These are phyloP conservation scores for Dryobota labecula DNA, from an alignment of 2,888 invertebrate species.

Conservation along the genomic window DNA sequence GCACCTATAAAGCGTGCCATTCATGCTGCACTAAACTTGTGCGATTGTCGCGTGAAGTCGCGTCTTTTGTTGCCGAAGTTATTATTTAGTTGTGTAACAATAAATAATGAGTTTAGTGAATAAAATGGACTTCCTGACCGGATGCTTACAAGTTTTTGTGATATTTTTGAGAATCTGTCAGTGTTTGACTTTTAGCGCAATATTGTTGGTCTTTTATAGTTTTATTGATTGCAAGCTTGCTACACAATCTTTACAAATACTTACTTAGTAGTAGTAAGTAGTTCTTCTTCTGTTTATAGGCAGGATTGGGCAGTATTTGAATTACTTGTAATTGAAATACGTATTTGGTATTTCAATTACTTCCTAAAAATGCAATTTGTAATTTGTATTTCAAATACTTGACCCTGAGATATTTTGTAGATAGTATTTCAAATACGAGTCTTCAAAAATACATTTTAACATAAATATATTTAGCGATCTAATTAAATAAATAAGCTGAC, in stretches of 20 bases:
- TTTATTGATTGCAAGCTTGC: background rate
- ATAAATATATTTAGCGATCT: no score
- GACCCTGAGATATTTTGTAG: no score
- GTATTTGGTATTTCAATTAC: no score
- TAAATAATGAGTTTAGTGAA: slow-evolving; percentile 50
- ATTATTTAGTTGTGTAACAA: slow-evolving; percentile 54
- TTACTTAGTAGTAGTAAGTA: background rate
- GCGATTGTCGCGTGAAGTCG: slow-evolving; percentile 51
- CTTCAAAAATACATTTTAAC: no score
- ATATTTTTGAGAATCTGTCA: slow-evolving; percentile 4
- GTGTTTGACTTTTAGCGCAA: slow-evolving; percentile 10
- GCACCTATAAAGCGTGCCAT: slow-evolving; percentile 53
- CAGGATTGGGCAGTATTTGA: no score
- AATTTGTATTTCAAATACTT: no score
- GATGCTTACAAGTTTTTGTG: slow-evolving; percentile 31
- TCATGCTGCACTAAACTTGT: slow-evolving; percentile 50
- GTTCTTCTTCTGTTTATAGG: background rate
- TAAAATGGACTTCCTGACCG: slow-evolving; percentile 63
- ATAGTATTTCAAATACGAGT: no score
- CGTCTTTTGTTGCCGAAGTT: slow-evolving; percentile 43
- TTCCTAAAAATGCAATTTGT: no score
- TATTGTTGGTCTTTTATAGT: background rate
- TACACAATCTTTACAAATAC: background rate
- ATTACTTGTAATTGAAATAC: no score
- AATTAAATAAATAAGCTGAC: no score